These are phyloP conservation scores for Andrena marginata DNA, from an alignment of 2,888 invertebrate genomes.

Conservation along the genomic window DNA sequence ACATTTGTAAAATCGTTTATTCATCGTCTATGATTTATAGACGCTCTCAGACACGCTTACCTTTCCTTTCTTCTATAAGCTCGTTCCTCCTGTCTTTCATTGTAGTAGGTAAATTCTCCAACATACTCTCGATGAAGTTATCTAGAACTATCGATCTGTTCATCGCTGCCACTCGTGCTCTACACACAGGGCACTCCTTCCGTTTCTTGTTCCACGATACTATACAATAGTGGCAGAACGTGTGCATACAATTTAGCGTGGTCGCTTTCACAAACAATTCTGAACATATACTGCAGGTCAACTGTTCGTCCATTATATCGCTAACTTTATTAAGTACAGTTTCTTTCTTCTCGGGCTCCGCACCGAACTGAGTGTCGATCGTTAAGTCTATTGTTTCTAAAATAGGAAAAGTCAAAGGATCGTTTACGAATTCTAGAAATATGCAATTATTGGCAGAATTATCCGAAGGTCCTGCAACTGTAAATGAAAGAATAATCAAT, in stretches of 20 bases:
- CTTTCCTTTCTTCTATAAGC: slow-evolving; percentile 75
- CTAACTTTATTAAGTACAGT: slow-evolving; percentile 84
- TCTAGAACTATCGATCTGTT: slow-evolving; percentile 89
- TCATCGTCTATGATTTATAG: neutral
- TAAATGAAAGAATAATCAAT: slow-evolving; percentile 17
- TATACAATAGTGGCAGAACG: slow-evolving; percentile 91
- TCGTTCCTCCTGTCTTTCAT: slow-evolving; percentile 87
- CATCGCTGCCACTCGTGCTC: slow-evolving; percentile 85
- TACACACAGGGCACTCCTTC: slow-evolving; percentile 91
- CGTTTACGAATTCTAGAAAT: slow-evolving; percentile 59
- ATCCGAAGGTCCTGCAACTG: slow-evolving; percentile 36
- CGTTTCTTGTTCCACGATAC: slow-evolving; percentile 89
- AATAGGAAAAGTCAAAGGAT: slow-evolving; percentile 77
- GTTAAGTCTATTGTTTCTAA: slow-evolving; percentile 87
- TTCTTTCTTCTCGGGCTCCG: slow-evolving; percentile 25
- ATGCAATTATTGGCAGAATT: slow-evolving; percentile 60
- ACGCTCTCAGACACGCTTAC: slow-evolving; percentile 56
- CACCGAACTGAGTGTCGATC: slow-evolving; percentile 11
- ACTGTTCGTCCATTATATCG: slow-evolving; percentile 89
- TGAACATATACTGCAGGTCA: slow-evolving; percentile 91
- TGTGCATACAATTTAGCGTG: slow-evolving; percentile 91
- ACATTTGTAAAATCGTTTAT: slow-evolving; percentile 16
- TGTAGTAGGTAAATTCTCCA: slow-evolving; percentile 88
- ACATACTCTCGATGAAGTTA: slow-evolving; percentile 90
- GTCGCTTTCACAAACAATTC: slow-evolving; percentile 90